Base-by-base conservation (phyloP, 2,113 vertebrate species). In the Eupsittula cactorum region DNA sequence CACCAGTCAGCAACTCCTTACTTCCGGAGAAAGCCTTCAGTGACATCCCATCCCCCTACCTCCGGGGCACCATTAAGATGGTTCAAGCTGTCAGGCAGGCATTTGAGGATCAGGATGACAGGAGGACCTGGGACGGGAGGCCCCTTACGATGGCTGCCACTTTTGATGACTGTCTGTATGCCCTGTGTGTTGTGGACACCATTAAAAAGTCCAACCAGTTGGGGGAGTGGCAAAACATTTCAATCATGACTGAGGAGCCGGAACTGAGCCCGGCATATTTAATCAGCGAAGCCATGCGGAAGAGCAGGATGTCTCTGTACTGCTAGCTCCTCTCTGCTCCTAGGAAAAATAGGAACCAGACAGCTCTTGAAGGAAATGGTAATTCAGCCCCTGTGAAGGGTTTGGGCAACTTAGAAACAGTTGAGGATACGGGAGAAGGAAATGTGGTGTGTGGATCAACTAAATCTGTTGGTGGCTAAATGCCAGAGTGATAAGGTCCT, bases 161-260 rank as follows among this genome's bases (percentile, higher is more conserved):
- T n/a, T 99, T 99, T 64, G 99, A 99, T 5, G 99, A 99, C 96
- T 99, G 99, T 86, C 98, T 99, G 35, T 99, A 99, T 4, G 99
- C 99, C 28, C 98, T 99, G 7, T 99, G 99, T 10, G 99, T 99
- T 93, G 99, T 99, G 96, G 99, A 99, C 97, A 99, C 99, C 86
- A 99, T 99, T 97, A 99, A 99, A 97, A 98, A 99, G 88, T 99
- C 99, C 75, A 99, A 99, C 97, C 99, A 99, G 97, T 96, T 99
- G 10, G 99, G 99, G 19, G 99, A 99, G 96, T 99, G 99, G 99
- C 99, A 99, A 98, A 99, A 99, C 97, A 99, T 99, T 71, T 98
- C 97, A 23, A 98, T 99, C 76, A 99, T 99, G 99, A 99, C 98
- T 0, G 99, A 99, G 86, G 99, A 99, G 93, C 99, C 99, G 0